Percentiles rank a stretch among this genome's conserved stretches.
phyloP scores from a whole-genome alignment of 2,797 vertebrate genomes.

The Sebastes matsubarae region DNA sequence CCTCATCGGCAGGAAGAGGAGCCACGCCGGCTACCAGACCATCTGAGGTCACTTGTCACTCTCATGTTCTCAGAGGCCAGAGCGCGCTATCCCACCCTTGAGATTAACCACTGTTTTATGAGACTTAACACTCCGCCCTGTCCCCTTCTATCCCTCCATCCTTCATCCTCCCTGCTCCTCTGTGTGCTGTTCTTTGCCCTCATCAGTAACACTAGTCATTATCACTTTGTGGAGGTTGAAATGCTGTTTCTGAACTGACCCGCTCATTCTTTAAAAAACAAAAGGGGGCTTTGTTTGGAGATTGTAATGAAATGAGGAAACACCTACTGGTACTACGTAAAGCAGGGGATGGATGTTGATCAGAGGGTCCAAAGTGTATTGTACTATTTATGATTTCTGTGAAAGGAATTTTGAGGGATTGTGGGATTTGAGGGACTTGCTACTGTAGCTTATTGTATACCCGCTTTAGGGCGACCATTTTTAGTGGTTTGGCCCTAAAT shows the following conservation, averaged over 20 bases:
- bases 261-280: slow-evolving; percentile 46
- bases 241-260: slow-evolving; percentile 65
- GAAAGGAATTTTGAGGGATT: slow-evolving; percentile 65
- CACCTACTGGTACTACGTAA: slow-evolving; percentile 12
- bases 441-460: slow-evolving; percentile 17
- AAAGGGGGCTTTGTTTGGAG: slow-evolving; percentile 43
- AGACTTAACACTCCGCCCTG: slow-evolving; percentile 42
- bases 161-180: slow-evolving; percentile 14
- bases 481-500: slow-evolving; percentile 22
- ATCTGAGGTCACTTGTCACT: slow-evolving; percentile 83
- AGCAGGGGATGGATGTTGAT: slow-evolving; percentile 37
- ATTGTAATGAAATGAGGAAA: slow-evolving; percentile 23
- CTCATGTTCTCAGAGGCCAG: slow-evolving; percentile 21
- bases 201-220: slow-evolving; percentile 55
- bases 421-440: slow-evolving; percentile 34
- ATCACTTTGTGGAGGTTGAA: slow-evolving; percentile 50
- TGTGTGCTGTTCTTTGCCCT: slow-evolving; percentile 44
- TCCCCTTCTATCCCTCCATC: slow-evolving; percentile 45
- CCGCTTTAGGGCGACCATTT: slow-evolving; percentile 19
- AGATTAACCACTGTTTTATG: slow-evolving; percentile 69
- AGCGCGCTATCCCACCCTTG: slow-evolving; percentile 21
- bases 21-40: slow-evolving; percentile 97
- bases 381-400: slow-evolving; percentile 71
- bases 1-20: slow-evolving; percentile 96
- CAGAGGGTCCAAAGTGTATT: slow-evolving; percentile 28